Evolutionary conservation across 1,140 invertebrate genomes (phyloP), one percentile per base, ranked within the genome.

Genomic region (Notospermus geniculatus): DNA sequence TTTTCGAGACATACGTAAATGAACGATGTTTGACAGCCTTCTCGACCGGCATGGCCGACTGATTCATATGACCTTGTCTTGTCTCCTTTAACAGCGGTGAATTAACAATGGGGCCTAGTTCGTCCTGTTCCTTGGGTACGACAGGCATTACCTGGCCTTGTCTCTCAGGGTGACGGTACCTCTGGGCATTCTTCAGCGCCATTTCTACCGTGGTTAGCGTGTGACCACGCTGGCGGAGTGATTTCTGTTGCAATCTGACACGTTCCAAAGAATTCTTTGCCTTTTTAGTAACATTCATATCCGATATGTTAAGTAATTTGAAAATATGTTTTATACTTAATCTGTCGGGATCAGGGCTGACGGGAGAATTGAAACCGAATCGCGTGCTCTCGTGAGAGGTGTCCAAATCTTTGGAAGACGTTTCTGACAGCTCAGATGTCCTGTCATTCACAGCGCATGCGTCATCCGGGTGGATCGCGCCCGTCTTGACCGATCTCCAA

Each of bases 311-410:
- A 5, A 50, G 25, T 7, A 50, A 50, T 27, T 50, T 50, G 46
- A 50, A 50, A 23, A 50, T 50, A 19, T 50, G 4, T 50, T 50
- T 50, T 5, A 50, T 50, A 27, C 46, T 50, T 50, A 50, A 23
- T 50, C n/a, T 50, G n/a, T 50, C 46, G 4, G 46, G 46, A 27
- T 50, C 46, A n/a, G 9, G 46, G 46, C n/a, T 50, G 46, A 50
- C n/a, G 19, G 46, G n/a, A 19, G 46, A 27, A n/a, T 19, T 23
- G n/a, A 27, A 50, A 50, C 9, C n/a, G 46, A 23, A 50, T 27
- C 46, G 19, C 5, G 4, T 27, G 25, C 46, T 50, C n/a, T 7
- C 25, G n/a, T 27, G 5, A 23, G 46, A 50, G 9, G 4, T 36
- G 32, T 36, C 32, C 15, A 36, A 36, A 36, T 36, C 32, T 15